Percentiles rank a stretch among this genome's conserved stretches.
phyloP scores from a whole-genome alignment of 1,140 invertebrate species.

The Lasaia peninsularis region DNA sequence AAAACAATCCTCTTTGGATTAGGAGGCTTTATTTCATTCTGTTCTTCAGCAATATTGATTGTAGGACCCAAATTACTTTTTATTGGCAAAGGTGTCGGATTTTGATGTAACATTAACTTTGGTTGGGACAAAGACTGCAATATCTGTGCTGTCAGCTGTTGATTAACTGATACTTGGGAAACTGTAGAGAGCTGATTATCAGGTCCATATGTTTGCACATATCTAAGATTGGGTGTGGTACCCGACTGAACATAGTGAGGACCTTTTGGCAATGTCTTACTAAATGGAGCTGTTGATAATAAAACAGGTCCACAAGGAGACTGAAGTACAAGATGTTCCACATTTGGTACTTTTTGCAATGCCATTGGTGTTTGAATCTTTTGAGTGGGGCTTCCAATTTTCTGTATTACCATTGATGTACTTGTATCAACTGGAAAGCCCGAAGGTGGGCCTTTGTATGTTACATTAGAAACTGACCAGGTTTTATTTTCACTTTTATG shows the following conservation, averaged over 20 bases:
- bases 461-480: constrained; percentile 57
- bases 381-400: constrained; percentile 63
- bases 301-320: constrained; percentile 66
- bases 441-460: constrained; percentile 54
- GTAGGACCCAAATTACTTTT: constrained; percentile 37
- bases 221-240: constrained; percentile 61
- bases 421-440: constrained; percentile 54
- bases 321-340: constrained; percentile 63
- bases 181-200: constrained; percentile 59
- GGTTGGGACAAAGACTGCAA: constrained; percentile 69
- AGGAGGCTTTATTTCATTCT: constrained; percentile 40
- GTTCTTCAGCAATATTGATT: constrained; percentile 39
- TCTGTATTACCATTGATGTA: constrained; percentile 63
- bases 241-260: constrained; percentile 70
- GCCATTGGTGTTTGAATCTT: constrained; percentile 44
- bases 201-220: constrained; percentile 66
- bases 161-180: constrained; percentile 66
- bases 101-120: constrained; percentile 56
- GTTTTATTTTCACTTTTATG: constrained; percentile 59
- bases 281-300: constrained; percentile 58
- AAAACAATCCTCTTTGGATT: constrained; percentile 65
- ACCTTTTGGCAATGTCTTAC: constrained; percentile 56
- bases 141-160: constrained; percentile 72
- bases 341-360: constrained; percentile 55
- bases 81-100: constrained; percentile 36